Conservation (phyloP, 2,113 vertebrate species). For the Formicarius rufipectus region DNA sequence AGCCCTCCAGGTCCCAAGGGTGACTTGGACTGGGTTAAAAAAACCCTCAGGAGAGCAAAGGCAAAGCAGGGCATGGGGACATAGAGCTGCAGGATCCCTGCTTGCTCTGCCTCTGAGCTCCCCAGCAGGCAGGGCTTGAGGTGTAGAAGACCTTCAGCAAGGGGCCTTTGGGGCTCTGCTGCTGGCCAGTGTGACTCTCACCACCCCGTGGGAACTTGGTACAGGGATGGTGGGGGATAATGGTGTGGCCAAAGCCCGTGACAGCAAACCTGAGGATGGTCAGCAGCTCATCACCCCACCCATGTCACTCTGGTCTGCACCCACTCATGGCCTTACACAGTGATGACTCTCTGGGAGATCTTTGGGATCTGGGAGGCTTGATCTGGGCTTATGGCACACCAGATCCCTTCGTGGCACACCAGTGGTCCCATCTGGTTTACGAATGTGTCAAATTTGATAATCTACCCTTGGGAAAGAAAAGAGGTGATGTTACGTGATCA, state of each 20-base stretch:
- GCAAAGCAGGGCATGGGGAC: not conserved
- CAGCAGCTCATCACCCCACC: not conserved
- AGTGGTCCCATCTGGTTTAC: not conserved
- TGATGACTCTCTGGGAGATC: not conserved
- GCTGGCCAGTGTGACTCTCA: not conserved
- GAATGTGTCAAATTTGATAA: not conserved
- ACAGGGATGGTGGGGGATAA: not conserved
- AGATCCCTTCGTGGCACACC: not conserved
- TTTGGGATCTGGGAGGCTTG: not conserved
- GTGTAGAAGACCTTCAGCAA: not conserved
- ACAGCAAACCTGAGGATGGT: not conserved
- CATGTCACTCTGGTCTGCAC: not conserved
- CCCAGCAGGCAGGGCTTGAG: not conserved
- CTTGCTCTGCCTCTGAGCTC: not conserved
- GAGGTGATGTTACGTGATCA: fast-evolving
- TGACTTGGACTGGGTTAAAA: not conserved
- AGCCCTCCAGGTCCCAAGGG: too few species aligned
- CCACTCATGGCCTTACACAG: not conserved
- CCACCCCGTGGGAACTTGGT: fast-evolving
- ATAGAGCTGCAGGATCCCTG: not conserved
- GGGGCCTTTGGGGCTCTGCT: not conserved
- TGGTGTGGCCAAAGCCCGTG: not conserved
- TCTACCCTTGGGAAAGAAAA: not conserved
- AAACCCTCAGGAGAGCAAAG: not conserved
- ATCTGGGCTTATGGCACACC: too few species aligned